Evolutionary conservation across 2,113 vertebrate genomes (phyloP), one percentile per base, ranked within the genome.

Genomic region (Andinoacara biseriatus): DNA sequence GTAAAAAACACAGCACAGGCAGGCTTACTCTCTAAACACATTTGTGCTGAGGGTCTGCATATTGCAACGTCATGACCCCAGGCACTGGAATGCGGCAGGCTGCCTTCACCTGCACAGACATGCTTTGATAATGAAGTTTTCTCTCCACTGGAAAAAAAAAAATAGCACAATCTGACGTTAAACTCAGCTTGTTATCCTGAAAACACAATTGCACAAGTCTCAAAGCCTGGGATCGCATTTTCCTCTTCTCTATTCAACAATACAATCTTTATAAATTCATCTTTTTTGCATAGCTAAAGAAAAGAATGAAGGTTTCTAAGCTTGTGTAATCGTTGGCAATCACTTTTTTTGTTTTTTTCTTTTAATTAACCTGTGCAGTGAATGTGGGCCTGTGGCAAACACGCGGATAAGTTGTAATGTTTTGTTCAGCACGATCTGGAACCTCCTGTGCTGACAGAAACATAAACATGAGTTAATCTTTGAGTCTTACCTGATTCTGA

Each of bases 41-140:
- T 54, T 78, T 72, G 84, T 65, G 60, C 58, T 29, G 69, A 83
- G 90, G 91, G 86, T 90, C 91, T 82, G 85, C 82, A 59, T 60
- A 88, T 77, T 61, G 78, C 90, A 61, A 17, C 74, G 54, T 58
- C 80, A 84, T 88, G 62, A 85, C 88, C 83, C 80, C 76, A 43
- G 88, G 89, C 91, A 29, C 33, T 88, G 95, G 95, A 96, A 95
- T 96, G 95, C 52, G 61, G 77, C 90, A 22, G 80, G 56, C 89
- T 89, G 90, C 80, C 81, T 31, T 84, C 93, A 91, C 95, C 91
- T 95, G 95, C 94, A 92, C 94, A 92, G 95, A 95, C 95, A 91
- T 93, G 95, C 89, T 90, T 49, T 72, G 54, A 88, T 81, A 62
- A 80, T 18, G 89, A 92, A 83, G 63, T 24, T 29, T 63, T 82